Evolutionary conservation across 2,797 vertebrate genomes (phyloP), one percentile per base, ranked within the genome.

Genomic region (Uromys caudimaculatus): DNA sequence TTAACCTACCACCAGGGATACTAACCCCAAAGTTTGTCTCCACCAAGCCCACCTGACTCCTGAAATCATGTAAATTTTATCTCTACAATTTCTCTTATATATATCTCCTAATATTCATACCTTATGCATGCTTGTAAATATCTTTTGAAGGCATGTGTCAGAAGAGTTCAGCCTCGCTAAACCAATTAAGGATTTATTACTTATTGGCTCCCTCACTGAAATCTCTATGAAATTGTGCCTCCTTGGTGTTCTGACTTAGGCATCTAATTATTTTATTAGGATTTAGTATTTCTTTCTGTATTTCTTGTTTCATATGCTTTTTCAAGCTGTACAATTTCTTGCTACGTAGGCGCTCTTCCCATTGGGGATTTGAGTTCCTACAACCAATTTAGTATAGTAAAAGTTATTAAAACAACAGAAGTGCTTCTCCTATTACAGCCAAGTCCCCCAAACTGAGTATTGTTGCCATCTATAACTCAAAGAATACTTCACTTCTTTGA

Each of bases 31-130:
- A 58, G 24, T 17, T 64, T 93, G 77, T 14, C 62, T 79, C n/a
- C 82, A 56, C 38, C 89, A 96, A 95, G 13, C 3, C 73, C 83
- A n/a, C 81, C 81, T 16, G 14, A 69, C 27, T 89, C 82, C 62
- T n/a, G 14, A 87, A 94, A 84, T 69, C 13, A 16, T 32, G 1
- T 73, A 29, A 93, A 29, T 13, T 76, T 83, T 94, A 56, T 52
- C 38, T 79, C 41, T 64, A 69, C 13, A 38, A 50, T 23, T 91
- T 95, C 54, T 21, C 7, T 77, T 77, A 56, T 6, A 62, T 64
- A 12, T 3, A 21, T 27, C 23, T 71, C 44, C 44, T 69, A 41
- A 71, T 90, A 96, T n/a, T 14, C 21, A 47, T 5, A 17, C 4
- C 23, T 64, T 71, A 32, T 19, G 41, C 32, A n/a, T 21, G 3